Base-by-base conservation (phyloP, 2,888 invertebrate genomes). In the Pterostichus niger region DNA sequence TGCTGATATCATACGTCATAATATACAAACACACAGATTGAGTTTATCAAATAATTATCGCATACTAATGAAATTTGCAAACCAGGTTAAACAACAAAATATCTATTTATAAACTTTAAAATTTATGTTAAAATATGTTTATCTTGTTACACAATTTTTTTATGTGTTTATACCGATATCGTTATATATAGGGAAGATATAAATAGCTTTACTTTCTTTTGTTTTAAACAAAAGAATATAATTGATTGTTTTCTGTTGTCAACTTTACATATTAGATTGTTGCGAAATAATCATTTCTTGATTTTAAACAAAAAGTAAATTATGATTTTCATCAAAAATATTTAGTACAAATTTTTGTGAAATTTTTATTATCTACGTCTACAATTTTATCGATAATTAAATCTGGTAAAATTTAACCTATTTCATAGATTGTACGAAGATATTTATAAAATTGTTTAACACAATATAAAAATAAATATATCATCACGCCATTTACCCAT, bases 141-240 rank as follows among this genome's bases (percentile, higher is more conserved):
- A 64, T 64, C 31, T 24, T 31, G 59, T 24, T 59, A 49, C 11
- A 11, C 49, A 9, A 49, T 6, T 49, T 49, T 56, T 54, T 24
- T 6, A 24, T 11, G 31, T 31, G 64, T 64, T 59, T 59, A 59
- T 31, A 59, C 0, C 11, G 11, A 31, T 1, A 33, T 64, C n/a
- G 24, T 35, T 33, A 64, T 13, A 64, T 33, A 64, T 31, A 24
- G 24, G 24, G 1, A 24, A 24, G 35, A 64, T 31, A 59, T 59
- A 15, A 15, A 59, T 59, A 6, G 35, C 35, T 35, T 7, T n/a
- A 6, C 35, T 40, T 40, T 64, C 64, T 64, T 64, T 64, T 64
- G 64, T 35, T 64, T 64, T 4, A 13, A 64, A 64, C 64, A 64
- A 64, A 64, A 64, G 64, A 64, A 64, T 64, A 35, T 33, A 64